phyloP scores from a whole-genome alignment of 2,888 invertebrate genomes.

The Nomada fabriciana region DNA sequence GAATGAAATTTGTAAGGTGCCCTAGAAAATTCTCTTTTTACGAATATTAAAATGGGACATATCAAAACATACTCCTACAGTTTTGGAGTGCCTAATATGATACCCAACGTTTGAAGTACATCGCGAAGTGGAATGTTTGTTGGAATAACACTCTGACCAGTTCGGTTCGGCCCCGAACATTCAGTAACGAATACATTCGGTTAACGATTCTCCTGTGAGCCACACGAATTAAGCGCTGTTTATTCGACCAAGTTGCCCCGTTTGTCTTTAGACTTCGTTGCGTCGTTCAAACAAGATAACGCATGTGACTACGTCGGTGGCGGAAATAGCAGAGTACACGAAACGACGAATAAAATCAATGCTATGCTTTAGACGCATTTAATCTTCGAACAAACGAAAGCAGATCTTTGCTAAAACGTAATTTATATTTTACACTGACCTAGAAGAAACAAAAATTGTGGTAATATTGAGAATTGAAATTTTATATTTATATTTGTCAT shows the following conservation, averaged over 20 bases:
- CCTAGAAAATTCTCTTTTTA: no score
- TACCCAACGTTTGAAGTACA: neutral
- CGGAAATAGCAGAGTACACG: constrained; percentile 31
- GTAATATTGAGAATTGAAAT: neutral
- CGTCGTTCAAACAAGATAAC: constrained; percentile 31
- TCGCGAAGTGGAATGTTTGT: constrained; percentile 1
- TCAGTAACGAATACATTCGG: constrained; percentile 3
- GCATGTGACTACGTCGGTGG: neutral
- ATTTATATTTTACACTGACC: neutral
- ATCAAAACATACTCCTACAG: no score
- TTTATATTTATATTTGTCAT: neutral
- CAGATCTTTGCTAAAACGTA: neutral
- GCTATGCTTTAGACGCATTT: constrained; percentile 17
- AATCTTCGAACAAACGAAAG: neutral
- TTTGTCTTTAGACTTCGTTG: constrained; percentile 23
- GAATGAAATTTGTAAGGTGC: neutral
- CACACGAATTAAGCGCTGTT: constrained; percentile 29
- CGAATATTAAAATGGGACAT: neutral
- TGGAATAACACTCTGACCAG: constrained; percentile 21
- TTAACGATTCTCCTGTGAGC: constrained; percentile 4
- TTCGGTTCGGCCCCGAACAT: constrained; percentile 15
- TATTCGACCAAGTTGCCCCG: constrained; percentile 25
- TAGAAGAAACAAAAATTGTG: no score
- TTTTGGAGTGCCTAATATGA: no score
- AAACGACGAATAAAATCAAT: constrained; percentile 29